Evolutionary conservation across 2,113 vertebrate species (phyloP), one percentile per base, ranked within the genome.

Genomic region (Prunella fulvescens): DNA sequence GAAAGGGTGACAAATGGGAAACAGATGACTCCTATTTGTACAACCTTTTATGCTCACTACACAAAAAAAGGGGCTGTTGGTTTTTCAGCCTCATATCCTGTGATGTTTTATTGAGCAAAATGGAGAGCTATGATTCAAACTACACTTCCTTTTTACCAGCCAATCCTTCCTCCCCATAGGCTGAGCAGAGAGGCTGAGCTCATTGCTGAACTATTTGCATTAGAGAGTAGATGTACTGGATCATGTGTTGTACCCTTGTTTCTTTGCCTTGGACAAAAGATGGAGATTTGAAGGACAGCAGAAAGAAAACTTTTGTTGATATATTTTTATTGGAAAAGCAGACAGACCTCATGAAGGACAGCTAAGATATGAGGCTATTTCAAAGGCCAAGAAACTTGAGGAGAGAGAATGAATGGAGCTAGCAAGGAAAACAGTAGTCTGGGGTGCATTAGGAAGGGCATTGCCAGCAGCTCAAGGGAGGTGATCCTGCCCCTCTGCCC

Each of bases 391-490:
- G 12, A 78, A 89, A 65, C 28, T 18, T 60, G n/a, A 78, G 14
- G 16, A 86, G 6, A 44, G 19, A 65, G 24, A 65, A 57, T 28
- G 40, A 69, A 85, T 81, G 26, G 50, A 66, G 10, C 3, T 50
- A 60, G 7, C 23, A 50, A 86, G 17, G 6, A 18, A 48, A 71
- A 47, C 18, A 10, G 4, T 33, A 7, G 2, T 19, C 14, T 73
- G 23, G 33, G 7, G 0, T 58, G 6, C 28, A 24, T 66, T 17
- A 39, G n/a, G 39, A 73, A 45, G 5, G 1, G 4, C 20, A 22
- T 0, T 56, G 1, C 6, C 37, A 81, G 44, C 26, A 65, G 76
- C 2, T 15, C 9, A 14, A 9, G 23, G 22, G 20, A 64, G 31
- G 11, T 57, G 66, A 57, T 31, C 31, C 35, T 72, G 50, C 20